Evolutionary conservation across 2,113 vertebrate genomes (phyloP), one percentile per base, ranked within the genome.

Genomic region (Calypte anna): DNA sequence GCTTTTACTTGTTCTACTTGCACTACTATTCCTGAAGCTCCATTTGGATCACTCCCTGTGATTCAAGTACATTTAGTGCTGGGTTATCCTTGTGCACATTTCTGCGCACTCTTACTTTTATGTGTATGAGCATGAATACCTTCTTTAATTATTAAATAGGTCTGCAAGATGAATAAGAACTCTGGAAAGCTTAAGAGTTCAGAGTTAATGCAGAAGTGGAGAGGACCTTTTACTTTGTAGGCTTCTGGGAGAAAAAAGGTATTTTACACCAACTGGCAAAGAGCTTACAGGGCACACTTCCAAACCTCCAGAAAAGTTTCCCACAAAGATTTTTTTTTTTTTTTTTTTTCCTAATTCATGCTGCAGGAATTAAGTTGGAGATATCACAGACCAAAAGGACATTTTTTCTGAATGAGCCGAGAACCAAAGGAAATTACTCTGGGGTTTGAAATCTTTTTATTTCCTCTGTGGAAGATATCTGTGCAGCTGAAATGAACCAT

Each of bases 381-480:
- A 97, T 98, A 98, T 97, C 97, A 94, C 96, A 97, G 97, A 98
- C 98, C 96, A 40, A 98, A 98, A 97, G 97, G 97, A 98, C 93
- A 97, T 97, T 98, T 98, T 98, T 97, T 93, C 96, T 98, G 95
- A 97, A 98, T 98, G 94, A 98, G 96, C 97, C 46, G 93, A 89
- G 96, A 98, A 98, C 97, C 95, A 98, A 96, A 98, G 98, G 98
- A 99, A 99, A 98, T 99, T 98, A 99, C 98, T 99, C 97, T 62
- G 83, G 50, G 97, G 97, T 98, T 98, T 98, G 96, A 98, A 98
- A 97, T 98, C 97, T 98, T 97, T 98, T 97, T 96, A 97, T 98
- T 98, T 98, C 98, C 98, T 98, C 96, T 97, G 91, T 96, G 93
- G 97, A 97, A 94, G 97, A 98, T 98, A 98, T 98, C 98, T 97